phyloP scores from a whole-genome alignment of 2,797 vertebrate genomes.

The Acanthopagrus latus region DNA sequence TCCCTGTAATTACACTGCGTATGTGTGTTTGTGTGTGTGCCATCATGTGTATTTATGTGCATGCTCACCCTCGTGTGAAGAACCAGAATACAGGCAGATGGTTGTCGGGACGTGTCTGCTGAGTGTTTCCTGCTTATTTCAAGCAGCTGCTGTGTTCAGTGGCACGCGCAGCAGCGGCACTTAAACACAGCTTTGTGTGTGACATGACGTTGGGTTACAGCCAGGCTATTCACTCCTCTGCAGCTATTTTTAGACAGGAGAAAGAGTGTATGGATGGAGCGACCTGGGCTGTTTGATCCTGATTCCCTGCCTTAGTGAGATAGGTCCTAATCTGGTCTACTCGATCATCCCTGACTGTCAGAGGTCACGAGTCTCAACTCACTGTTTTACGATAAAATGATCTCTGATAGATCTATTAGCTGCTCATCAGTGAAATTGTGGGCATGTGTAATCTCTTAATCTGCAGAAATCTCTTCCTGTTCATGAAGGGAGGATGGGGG shows the following conservation, averaged over 20 bases:
- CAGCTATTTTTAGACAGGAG: constrained; percentile 73
- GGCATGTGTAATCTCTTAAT: constrained; percentile 69
- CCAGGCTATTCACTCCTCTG: constrained; percentile 58
- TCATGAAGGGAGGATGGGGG: constrained; percentile 24
- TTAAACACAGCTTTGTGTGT: constrained; percentile 65
- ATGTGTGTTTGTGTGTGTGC: constrained; percentile 20
- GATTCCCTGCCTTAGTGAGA: constrained; percentile 64
- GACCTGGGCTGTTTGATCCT: constrained; percentile 58
- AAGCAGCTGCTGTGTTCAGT: constrained; percentile 57
- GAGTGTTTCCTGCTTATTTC: constrained; percentile 54
- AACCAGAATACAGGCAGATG: constrained; percentile 70
- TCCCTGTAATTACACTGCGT: constrained; percentile 27
- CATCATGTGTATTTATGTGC: constrained; percentile 17
- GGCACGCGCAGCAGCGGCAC: constrained; percentile 49
- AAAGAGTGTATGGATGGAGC: constrained; percentile 20
- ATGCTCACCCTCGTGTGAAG: constrained; percentile 53
- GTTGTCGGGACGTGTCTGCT: constrained; percentile 30
- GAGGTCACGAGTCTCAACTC: constrained; percentile 32
- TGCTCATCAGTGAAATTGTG: constrained; percentile 65
- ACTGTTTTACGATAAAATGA: constrained; percentile 50
- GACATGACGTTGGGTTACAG: constrained; percentile 54
- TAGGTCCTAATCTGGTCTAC: constrained; percentile 58
- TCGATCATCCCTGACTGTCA: constrained; percentile 51
- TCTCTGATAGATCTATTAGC: constrained; percentile 65
- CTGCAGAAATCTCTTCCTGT: constrained; percentile 62